Evolutionary conservation across 2,888 invertebrate genomes (phyloP), one percentile per base, ranked within the genome.

Genomic region (Habroteleia sp.): DNA sequence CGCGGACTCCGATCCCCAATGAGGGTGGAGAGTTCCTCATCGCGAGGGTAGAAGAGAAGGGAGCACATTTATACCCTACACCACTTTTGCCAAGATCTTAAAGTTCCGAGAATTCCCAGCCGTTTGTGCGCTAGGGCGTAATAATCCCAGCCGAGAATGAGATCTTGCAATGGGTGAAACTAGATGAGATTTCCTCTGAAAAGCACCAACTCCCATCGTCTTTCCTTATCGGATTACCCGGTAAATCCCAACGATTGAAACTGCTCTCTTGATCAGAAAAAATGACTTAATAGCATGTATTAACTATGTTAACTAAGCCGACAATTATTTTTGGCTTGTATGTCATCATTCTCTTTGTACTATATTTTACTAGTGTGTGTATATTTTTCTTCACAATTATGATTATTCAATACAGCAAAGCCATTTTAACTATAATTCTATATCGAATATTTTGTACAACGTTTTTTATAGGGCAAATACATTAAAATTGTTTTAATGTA

Each of bases 101-200:
- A 68, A 62, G 68, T 79, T 77, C 79, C 73, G 75, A 73, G 66
- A 77, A 79, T 78, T 80, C 77, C 81, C 74, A 80, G 82, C 81
- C 79, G 79, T 80, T 81, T 79, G 84, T 82, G 82, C 83, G 82
- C 80, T 75, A 82, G 82, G 83, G 84, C 84, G 85, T 78, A 83
- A 86, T 86, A 85, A 86, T 87, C 85, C 85, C 71, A 29, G 65
- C 72, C 78, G 81, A 82, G 83, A 82, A 84, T 81, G 85, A 83
- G 84, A 83, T 83, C 83, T 79, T 73, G 78, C 79, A 77, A 72
- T 60, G 71, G 72, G 48, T 69, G 71, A 69, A 74, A 63, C 75
- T 79, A 78, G 82, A 85, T 83, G 83, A 83, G 83, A 85, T 85
- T 83, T 80, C 77, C 81, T 77, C 72, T 77, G 78, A 80, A 83